A percentile compares a stretch with the other conserved stretches of the same genome.
Evolutionary conservation across 2,113 vertebrate species (phyloP).

Genomic region (Oncorhynchus clarkii): DNA sequence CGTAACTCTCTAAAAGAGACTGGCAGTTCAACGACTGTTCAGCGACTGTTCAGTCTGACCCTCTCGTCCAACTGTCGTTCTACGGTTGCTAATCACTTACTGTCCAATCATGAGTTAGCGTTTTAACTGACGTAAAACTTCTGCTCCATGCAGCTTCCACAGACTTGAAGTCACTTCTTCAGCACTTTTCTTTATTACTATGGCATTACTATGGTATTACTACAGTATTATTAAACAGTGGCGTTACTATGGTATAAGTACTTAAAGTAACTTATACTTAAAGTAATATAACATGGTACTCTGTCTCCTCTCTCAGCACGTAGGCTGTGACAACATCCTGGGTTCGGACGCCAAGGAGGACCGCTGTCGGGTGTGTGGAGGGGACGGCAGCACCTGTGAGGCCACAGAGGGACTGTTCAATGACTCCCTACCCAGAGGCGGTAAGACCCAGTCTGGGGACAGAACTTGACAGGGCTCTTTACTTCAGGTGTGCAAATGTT

Average conservation of each 20-base stretch:
- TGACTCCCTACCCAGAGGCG: conserved; percentile 93
- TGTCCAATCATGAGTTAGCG: too few species aligned
- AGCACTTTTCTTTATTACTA: too few species aligned
- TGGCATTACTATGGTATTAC: too few species aligned
- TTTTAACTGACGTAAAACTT: too few species aligned
- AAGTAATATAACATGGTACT: background rate
- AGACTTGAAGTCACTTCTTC: too few species aligned
- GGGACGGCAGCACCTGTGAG: conserved; percentile 97
- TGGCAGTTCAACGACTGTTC: background rate
- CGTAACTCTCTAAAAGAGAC: background rate
- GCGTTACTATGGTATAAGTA: too few species aligned
- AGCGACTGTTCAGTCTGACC: background rate
- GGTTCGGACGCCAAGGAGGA: conserved; percentile 94
- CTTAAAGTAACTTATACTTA: background rate
- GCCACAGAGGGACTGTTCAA: conserved; percentile 95
- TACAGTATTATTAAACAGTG: too few species aligned
- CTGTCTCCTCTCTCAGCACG: conserved; percentile 73
- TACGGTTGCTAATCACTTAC: too few species aligned
- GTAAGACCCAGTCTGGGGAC: conserved; percentile 63
- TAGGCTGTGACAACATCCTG: conserved; percentile 97
- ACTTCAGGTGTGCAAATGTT: too few species aligned
- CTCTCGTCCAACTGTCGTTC: too few species aligned
- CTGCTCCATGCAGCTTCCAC: too few species aligned
- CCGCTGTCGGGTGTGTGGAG: conserved; percentile 93
- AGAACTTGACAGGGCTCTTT: too few species aligned